Percentiles rank a stretch among this genome's conserved stretches.
phyloP scores from a whole-genome alignment of 2,888 invertebrate genomes.

The Zootermopsis nevadensis region DNA sequence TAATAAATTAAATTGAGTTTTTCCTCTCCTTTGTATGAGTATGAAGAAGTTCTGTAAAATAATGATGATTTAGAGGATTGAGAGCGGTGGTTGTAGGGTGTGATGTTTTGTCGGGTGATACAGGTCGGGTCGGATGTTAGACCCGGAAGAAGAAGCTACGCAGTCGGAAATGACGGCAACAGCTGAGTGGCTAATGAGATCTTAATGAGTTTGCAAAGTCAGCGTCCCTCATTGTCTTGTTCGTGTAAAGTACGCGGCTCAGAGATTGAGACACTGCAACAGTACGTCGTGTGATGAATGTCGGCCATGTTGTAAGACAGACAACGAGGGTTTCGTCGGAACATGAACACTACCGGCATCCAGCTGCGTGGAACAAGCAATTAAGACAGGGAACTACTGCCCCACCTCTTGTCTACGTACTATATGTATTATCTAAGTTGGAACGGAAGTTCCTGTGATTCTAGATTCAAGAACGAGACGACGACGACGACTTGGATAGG shows the following conservation, averaged over 20 bases:
- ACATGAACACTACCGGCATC: neutral
- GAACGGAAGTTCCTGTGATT: too few species aligned
- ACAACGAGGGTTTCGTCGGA: neutral
- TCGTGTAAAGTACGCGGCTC: slow-evolving; percentile 28
- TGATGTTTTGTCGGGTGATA: neutral
- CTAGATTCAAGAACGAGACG: too few species aligned
- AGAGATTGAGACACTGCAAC: slow-evolving; percentile 9
- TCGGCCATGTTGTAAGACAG: slow-evolving; percentile 5
- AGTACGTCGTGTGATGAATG: slow-evolving; percentile 15
- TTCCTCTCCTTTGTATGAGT: neutral
- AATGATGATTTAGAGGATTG: too few species aligned
- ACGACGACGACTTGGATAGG: too few species aligned
- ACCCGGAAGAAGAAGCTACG: slow-evolving; percentile 2
- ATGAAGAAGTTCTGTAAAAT: neutral
- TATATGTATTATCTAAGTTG: too few species aligned
- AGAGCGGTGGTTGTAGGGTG: neutral
- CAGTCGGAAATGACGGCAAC: neutral
- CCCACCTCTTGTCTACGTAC: too few species aligned
- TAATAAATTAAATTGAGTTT: neutral
- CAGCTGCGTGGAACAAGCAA: slow-evolving; percentile 34
- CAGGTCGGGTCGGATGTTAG: neutral
- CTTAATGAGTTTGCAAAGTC: slow-evolving; percentile 33
- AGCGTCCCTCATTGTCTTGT: slow-evolving; percentile 30
- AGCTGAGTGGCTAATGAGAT: slow-evolving; percentile 32
- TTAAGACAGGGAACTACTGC: neutral